Conservation (phyloP, 2,888 invertebrate species). For the Polietes domitor region DNA sequence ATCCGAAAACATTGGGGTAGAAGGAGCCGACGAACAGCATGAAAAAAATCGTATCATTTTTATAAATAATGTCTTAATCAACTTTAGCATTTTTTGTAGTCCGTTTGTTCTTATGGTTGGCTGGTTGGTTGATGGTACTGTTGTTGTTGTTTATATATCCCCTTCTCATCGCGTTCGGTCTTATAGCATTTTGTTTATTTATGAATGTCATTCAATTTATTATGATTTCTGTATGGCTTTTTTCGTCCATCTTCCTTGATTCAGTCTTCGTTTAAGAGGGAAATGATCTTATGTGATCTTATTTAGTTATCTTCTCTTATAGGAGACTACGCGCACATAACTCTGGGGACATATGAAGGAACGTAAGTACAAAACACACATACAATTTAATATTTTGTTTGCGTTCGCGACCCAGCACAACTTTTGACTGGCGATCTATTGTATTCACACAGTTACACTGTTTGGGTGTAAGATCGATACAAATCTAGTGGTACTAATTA, state of each 20-base stretch:
- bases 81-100: conserved; percentile 54
- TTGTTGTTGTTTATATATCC: conserved; percentile 15
- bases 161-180: conserved; percentile 39
- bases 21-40: conserved; percentile 30
- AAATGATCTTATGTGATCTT: conserved; percentile 78
- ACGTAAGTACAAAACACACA: conserved; percentile 44
- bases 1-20: neutral
- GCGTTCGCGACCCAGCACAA: neutral
- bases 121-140: neutral
- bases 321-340: conserved; percentile 46
- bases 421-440: neutral
- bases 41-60: conserved; percentile 44
- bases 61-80: conserved; percentile 66
- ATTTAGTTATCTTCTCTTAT: conserved; percentile 69
- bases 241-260: conserved; percentile 64
- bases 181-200: conserved; percentile 77
- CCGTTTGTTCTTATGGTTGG: conserved; percentile 16
- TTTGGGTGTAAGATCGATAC: neutral
- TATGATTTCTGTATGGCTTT: conserved; percentile 68
- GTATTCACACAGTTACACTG: neutral
- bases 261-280: conserved; percentile 76
- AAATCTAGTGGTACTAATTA: too few species aligned
- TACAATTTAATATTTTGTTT: conserved; percentile 40
- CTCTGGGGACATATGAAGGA: conserved; percentile 14
- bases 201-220: conserved; percentile 80